A percentile compares a stretch with the other conserved stretches of the same genome.
phyloP scores from a whole-genome alignment of 2,888 invertebrate species.

The Malachius bipustulatus region DNA sequence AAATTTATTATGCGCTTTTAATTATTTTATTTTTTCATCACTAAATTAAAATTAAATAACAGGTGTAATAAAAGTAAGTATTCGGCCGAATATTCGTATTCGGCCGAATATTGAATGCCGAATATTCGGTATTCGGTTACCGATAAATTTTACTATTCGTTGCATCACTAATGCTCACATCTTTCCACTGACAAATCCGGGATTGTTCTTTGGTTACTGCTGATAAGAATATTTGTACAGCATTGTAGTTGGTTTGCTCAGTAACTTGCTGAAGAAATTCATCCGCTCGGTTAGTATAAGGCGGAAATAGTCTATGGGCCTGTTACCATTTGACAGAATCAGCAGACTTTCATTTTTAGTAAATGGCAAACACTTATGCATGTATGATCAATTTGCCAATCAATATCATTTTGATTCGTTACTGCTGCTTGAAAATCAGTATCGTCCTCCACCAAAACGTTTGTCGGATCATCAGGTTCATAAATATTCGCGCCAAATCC shows the following conservation, averaged over 20 bases:
- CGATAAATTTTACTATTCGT: no score
- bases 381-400: background rate
- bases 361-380: background rate
- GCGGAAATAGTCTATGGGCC: background rate
- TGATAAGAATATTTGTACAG: no score
- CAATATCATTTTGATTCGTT: background rate
- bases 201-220: no score
- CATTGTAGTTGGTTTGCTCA: conserved; percentile 3
- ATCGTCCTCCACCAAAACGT: background rate
- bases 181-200: no score
- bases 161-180: no score
- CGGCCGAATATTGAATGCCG: no score
- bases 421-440: background rate
- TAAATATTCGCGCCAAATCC: conserved; percentile 2
- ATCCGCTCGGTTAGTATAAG: conserved; percentile 3
- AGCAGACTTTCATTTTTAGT: conserved; percentile 3
- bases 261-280: conserved; percentile 1
- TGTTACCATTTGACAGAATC: conserved; percentile 1
- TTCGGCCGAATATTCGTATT: no score
- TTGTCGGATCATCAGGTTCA: conserved; percentile 1
- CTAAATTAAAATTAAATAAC: no score
- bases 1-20: no score
- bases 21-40: no score
- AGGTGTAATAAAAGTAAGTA: no score
- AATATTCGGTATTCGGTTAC: no score